These are phyloP conservation scores for Drosophila setifemur DNA, from an alignment of 1,140 invertebrate genomes.

Conservation along the genomic window DNA sequence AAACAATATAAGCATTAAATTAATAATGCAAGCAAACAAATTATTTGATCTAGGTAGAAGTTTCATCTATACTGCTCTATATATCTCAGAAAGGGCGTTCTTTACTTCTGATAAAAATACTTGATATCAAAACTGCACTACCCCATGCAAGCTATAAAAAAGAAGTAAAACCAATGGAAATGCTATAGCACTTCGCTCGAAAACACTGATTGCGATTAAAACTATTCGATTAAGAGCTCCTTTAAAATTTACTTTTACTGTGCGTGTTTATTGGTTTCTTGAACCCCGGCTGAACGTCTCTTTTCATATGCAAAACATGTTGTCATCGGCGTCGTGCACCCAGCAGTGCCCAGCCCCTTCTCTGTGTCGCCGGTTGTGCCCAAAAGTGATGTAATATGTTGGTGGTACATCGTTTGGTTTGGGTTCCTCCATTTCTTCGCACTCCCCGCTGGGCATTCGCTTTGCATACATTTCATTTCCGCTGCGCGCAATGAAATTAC, in stretches of 20 bases:
- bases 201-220: constrained; percentile 13
- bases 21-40: no score
- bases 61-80: no score
- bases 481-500: constrained; percentile 40
- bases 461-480: constrained; percentile 54
- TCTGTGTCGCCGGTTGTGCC: constrained; percentile 40
- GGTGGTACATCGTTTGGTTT: constrained; percentile 35
- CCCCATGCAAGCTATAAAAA: no score
- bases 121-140: no score
- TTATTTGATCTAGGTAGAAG: no score
- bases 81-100: no score
- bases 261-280: constrained; percentile 65
- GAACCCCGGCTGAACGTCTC: constrained; percentile 35
- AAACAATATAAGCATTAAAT: no score
- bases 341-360: constrained; percentile 42
- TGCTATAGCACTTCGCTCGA: no score
- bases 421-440: constrained; percentile 23
- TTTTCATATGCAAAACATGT: constrained; percentile 62
- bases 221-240: constrained; percentile 36
- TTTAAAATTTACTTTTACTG: constrained; percentile 26
- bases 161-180: constrained; percentile 10
- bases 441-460: constrained; percentile 15
- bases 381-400: constrained; percentile 63
- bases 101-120: no score
- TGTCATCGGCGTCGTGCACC: constrained; percentile 37